Base-by-base conservation (phyloP, 2,113 vertebrate genomes). In the Ctenodactylus gundi region DNA sequence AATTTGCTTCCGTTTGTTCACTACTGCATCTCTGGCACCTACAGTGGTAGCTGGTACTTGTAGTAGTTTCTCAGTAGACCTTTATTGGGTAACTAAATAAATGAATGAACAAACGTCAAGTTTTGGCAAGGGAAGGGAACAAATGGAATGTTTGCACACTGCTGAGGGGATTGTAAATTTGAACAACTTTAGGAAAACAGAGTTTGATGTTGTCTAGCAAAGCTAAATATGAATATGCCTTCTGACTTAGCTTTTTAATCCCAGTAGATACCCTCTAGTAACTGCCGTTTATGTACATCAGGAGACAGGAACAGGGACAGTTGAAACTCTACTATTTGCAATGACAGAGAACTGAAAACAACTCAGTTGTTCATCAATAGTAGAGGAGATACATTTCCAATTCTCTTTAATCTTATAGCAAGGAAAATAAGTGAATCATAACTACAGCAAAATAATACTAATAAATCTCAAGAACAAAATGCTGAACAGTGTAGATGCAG, bases 381-480 rank as follows among this genome's bases (percentile, higher is more conserved):
- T 46, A 80, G 64, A 73, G 81, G 39, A 53, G 25, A 82, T 44
- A 20, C 46, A 64, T 62, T 76, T 85, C 51, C 27, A 76, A 46
- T 76, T 39, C 51, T 67, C 85, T 91, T 36, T 57, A 62, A n/a
- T 46, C 5, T 9, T 41, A 27, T 39, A 70, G 44, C 51, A 92
- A 23, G 27, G 20, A 67, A 90, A 75, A 72, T 88, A 31, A 68
- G 27, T 73, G 55, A 80, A 73, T 77, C 15, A 34, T 55, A 58
- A 78, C 49, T 73, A 41, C 2, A 60, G 49, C 39, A 65, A 60
- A 93, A 49, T 44, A 83, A 49, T 4, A 44, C n/a, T 17, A 1
- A 49, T 49, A 39, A 94, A 68, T 87, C 64, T 95, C 41, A 68
- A 91, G n/a, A 77, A 62, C 62, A 86, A 89, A 83, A 49, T 83